Evolutionary conservation across 1,140 invertebrate species (phyloP).

Genomic region (Drosophila albomicans): DNA sequence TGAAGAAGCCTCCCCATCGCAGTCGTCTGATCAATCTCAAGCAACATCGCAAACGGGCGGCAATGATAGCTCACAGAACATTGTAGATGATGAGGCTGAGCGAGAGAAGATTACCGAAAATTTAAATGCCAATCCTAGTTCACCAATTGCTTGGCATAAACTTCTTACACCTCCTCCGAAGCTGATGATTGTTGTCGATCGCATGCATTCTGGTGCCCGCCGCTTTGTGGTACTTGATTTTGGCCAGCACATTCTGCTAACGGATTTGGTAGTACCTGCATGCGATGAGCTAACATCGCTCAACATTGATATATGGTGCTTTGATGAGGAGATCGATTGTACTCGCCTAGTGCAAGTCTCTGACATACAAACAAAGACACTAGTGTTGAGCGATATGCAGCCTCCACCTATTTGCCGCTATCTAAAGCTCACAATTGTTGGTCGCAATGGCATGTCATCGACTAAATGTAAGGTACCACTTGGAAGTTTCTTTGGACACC

Average conservation of each 20-base stretch:
- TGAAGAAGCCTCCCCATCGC: constrained; percentile 34
- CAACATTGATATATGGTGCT: constrained; percentile 95
- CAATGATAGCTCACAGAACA: constrained; percentile 18
- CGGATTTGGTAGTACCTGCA: constrained; percentile 93
- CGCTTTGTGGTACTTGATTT: constrained; percentile 96
- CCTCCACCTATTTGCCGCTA: constrained; percentile 95
- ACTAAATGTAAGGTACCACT: constrained; percentile 95
- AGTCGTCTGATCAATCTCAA: constrained; percentile 41
- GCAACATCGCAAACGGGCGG: constrained; percentile 4
- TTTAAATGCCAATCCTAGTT: constrained; percentile 63
- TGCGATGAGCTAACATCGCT: constrained; percentile 94
- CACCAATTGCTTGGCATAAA: constrained; percentile 90
- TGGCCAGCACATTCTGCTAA: constrained; percentile 92
- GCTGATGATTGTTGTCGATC: constrained; percentile 95
- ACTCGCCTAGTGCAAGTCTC: constrained; percentile 93
- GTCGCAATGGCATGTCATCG: constrained; percentile 95
- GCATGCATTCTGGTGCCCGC: constrained; percentile 95
- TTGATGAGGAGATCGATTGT: constrained; percentile 93
- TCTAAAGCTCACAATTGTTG: constrained; percentile 95
- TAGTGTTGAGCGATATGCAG: constrained; percentile 94
- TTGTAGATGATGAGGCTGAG: constrained; percentile 55
- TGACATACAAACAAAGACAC: constrained; percentile 93
- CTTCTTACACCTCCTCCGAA: constrained; percentile 91
- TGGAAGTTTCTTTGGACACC: constrained; percentile 96
- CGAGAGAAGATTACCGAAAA: constrained; percentile 60